Evolutionary conservation across 1,140 invertebrate species (phyloP), one percentile per base, ranked within the genome.

Genomic region (Drosophila jambulina): DNA sequence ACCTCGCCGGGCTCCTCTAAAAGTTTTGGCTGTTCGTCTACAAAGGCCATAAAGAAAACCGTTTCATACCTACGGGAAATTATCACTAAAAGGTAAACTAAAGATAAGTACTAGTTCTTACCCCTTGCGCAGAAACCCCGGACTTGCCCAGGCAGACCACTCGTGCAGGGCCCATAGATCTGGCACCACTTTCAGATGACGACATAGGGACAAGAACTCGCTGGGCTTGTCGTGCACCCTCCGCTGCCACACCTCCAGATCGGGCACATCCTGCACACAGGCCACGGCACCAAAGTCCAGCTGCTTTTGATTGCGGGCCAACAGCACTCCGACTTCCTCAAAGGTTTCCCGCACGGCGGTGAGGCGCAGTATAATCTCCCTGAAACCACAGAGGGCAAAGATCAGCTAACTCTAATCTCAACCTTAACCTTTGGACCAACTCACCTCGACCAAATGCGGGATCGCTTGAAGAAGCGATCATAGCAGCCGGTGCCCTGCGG

Each of bases 301-400:
- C 27, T 87, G 57, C 5, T 65, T 57, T 0, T 43, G 53, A 19
- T 34, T 93, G 79, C 94, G 95, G 74, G 96, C 97, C 4, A 98
- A 92, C 15, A 98, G 93, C 59, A 98, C 93, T 2, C 97, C 97
- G 71, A 96, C 95, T 92, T 99, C 98, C 93, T 99, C 97, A 94
- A 99, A 99, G 46, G 97, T 97, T 94, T 99, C 98, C 77, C 98
- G 94, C 71, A 98, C 96, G 15, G 97, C 97, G 67, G 96, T 95
- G 67, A 99, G 97, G 74, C 97, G 94, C 58, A 98, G 93, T 9
- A 96, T 96, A 63, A 98, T 94, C 92, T 97, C 96, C 91, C 94
- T 95, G 54, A n/a, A 67, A 36, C 42, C 38, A 13, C 42, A 65
- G 43, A 60, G 48, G 53, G 58, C 45, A 71, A 53, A 75, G 74